phyloP scores from a whole-genome alignment of 2,888 invertebrate genomes.

The Caenorhabditis sp. region DNA sequence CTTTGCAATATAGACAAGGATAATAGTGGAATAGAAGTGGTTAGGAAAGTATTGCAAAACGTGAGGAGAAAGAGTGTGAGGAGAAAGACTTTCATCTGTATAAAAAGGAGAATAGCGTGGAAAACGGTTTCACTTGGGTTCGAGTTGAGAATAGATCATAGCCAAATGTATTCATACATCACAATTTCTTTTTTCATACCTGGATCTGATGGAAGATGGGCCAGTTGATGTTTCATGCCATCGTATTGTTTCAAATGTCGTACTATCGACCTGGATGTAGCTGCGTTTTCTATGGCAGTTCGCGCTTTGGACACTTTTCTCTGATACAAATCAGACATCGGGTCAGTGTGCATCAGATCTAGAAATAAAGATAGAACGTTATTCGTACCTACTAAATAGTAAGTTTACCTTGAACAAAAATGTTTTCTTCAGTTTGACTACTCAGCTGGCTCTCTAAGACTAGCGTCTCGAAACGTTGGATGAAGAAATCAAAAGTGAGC shows the following conservation, averaged over 20 bases:
- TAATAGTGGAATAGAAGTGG: not conserved
- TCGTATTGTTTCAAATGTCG: conserved; percentile 74
- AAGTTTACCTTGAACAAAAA: conserved; percentile 74
- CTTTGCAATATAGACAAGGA: too few species aligned
- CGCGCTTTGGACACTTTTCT: conserved; percentile 87
- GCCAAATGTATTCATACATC: not conserved
- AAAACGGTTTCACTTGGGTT: too few species aligned
- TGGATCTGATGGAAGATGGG: conserved; percentile 68
- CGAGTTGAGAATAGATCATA: not conserved
- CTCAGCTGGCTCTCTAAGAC: conserved; percentile 95
- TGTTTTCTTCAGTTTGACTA: conserved; percentile 73
- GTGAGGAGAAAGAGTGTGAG: conserved; percentile 5
- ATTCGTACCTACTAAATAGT: not conserved
- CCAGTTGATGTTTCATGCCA: conserved; percentile 81
- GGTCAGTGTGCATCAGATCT: conserved; percentile 93
- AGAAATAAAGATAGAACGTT: conserved; percentile 69
- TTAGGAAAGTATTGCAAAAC: not conserved
- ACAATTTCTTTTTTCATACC: conserved; percentile 38
- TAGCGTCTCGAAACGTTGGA: conserved; percentile 93
- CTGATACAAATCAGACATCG: conserved; percentile 91
- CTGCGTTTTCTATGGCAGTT: conserved; percentile 83
- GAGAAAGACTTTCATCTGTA: not conserved
- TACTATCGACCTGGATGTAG: conserved; percentile 86
- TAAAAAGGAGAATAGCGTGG: too few species aligned
- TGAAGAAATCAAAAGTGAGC: conserved; percentile 97